A percentile compares a stretch with the other conserved stretches of the same genome.
phyloP scores from a whole-genome alignment of 2,113 vertebrate species.

The Lycaon pictus region DNA sequence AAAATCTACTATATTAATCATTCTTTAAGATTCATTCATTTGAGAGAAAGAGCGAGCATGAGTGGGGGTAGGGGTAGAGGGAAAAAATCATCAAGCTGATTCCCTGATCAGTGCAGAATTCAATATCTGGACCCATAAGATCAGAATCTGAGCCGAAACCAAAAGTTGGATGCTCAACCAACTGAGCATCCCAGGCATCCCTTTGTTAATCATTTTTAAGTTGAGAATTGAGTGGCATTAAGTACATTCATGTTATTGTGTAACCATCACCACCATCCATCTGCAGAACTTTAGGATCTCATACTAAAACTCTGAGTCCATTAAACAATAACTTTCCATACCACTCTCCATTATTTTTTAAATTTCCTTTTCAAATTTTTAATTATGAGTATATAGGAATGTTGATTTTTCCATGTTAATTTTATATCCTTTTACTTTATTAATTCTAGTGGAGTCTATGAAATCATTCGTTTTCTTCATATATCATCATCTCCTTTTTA shows the following conservation, averaged over 20 bases:
- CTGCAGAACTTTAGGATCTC: not conserved
- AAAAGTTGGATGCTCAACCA: not conserved
- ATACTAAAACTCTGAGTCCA: not conserved
- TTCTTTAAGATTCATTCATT: not conserved
- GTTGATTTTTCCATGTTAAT: not conserved
- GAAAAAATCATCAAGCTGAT: not conserved
- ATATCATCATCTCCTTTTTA: not conserved
- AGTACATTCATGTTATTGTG: not conserved
- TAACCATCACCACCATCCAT: not conserved
- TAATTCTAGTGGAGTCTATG: not conserved
- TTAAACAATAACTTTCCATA: not conserved
- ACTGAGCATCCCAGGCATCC: not conserved
- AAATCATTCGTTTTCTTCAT: not conserved
- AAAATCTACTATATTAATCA: not conserved
- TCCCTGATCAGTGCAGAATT: not conserved
- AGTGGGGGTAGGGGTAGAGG: not conserved
- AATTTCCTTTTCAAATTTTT: not conserved
- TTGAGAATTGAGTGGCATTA: not conserved
- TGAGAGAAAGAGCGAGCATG: too few species aligned
- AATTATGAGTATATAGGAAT: not conserved
- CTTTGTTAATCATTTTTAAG: not conserved
- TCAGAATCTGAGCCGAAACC: not conserved
- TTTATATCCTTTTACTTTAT: not conserved
- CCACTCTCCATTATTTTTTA: not conserved
- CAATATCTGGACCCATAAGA: not conserved